Percentiles rank a stretch among this genome's conserved stretches.
Evolutionary conservation across 2,797 vertebrate species (phyloP).

Genomic region (Amphiprion clarkii): DNA sequence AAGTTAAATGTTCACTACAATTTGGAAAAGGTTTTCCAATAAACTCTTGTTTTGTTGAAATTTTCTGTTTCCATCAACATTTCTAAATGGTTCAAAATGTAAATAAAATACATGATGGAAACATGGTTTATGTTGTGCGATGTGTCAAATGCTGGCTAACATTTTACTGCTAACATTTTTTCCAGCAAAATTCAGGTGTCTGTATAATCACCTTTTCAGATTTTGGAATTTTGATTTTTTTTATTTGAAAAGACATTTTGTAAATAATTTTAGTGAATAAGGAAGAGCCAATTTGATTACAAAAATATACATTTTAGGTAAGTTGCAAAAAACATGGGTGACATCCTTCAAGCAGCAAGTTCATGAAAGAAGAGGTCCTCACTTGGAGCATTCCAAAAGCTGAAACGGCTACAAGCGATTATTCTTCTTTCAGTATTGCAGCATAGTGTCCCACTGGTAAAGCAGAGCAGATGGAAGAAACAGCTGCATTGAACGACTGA

Average conservation of each 20-base stretch:
- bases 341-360: slow-evolving; percentile 42
- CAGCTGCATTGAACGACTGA: slow-evolving; percentile 42
- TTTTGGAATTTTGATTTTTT: slow-evolving; percentile 14
- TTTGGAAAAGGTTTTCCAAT: no score
- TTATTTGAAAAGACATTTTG: slow-evolving; percentile 18
- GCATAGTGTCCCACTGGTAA: slow-evolving; percentile 26
- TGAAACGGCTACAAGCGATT: slow-evolving; percentile 1
- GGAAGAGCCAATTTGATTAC: slow-evolving; percentile 50
- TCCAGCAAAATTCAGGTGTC: neutral
- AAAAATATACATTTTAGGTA: slow-evolving; percentile 53
- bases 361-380: slow-evolving; percentile 39
- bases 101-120: no score
- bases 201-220: slow-evolving; percentile 20
- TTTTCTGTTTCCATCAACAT: no score
- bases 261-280: slow-evolving; percentile 36
- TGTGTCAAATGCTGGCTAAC: no score
- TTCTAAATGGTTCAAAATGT: no score
- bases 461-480: slow-evolving; percentile 28
- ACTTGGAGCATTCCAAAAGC: slow-evolving; percentile 31
- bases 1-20: no score
- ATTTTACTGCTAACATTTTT: no score
- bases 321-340: slow-evolving; percentile 13
- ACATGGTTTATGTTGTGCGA: no score
- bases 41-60: no score
- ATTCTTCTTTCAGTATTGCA: slow-evolving; percentile 40